Evolutionary conservation across 2,797 vertebrate genomes (phyloP).

Genomic region (Glyptemys insculpta): DNA sequence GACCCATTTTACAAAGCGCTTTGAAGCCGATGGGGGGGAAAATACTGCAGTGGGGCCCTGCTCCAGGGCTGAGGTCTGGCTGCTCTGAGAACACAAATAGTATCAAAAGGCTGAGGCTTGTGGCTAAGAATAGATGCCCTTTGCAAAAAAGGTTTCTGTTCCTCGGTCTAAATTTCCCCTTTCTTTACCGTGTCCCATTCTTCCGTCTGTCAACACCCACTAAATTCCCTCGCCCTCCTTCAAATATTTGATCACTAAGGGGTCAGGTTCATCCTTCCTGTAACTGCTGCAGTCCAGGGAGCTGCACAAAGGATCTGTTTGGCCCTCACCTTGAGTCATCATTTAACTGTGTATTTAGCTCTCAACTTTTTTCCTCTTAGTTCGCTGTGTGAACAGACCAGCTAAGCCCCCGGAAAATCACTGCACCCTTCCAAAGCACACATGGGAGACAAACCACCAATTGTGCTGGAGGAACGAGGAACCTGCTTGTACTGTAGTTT

Average conservation of each 20-base stretch:
- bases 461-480: neutral
- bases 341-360: neutral
- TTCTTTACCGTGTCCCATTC: neutral
- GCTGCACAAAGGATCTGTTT: neutral
- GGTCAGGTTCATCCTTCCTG: neutral
- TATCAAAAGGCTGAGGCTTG: neutral
- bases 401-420: neutral
- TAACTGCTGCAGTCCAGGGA: neutral
- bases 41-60: neutral
- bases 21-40: neutral
- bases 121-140: neutral
- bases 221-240: neutral
- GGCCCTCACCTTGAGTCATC: neutral
- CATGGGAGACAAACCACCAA: neutral
- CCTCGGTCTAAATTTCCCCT: neutral
- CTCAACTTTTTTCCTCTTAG: neutral
- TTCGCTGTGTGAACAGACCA: neutral
- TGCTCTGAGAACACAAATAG: neutral
- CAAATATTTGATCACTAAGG: neutral
- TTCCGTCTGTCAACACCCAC: neutral
- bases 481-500: neutral
- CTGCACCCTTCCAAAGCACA: neutral
- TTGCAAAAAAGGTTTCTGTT: neutral
- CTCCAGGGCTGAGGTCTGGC: neutral
- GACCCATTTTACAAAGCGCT: too few species aligned